Evolutionary conservation across 2,888 invertebrate species (phyloP), one percentile per base, ranked within the genome.

Genomic region (Mythimna pallens): DNA sequence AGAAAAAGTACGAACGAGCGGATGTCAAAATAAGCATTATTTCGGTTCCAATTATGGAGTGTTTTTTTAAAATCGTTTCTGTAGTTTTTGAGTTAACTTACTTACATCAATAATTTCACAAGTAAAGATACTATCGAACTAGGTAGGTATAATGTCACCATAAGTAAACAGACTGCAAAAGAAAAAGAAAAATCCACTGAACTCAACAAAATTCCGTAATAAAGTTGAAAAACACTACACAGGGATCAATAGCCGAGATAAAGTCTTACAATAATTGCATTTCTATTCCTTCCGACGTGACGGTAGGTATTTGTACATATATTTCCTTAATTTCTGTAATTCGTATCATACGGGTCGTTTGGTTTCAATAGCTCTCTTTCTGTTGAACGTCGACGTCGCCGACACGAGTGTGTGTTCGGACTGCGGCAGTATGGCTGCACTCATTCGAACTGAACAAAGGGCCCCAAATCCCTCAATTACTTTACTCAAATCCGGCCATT

Each of bases 401-500:
- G 25, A 22, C 2, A 2, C 17, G 58, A 10, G 52, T 17, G 61
- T 36, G 61, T 43, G 74, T 17, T 9, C n/a, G 52, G 22, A 3
- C 10, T 17, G 34, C 34, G 14, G 22, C 34, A 54, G 30, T 20
- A 25, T 50, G 47, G 50, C 59, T 79, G 73, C 58, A 54, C 58
- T 55, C 64, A 50, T 78, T 71, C 30, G 34, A 58, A 64, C 20
- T 22, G 43, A 74, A 78, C 50, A 58, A 70, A 58, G 57, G 52
- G 40, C 52, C 55, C 14, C 17, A 58, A 76, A 78, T 78, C 78
- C 50, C 43, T 17, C 78, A 76, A 71, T 78, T 61, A 78, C 78
- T 76, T 76, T 30, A 58, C 57, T 52, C 57, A 64, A 78, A 22
- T 17, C 79, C 57, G 36, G 36, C 20, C 40, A 63, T 54, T 61